A percentile compares a stretch with the other conserved stretches of the same genome.
Conservation (phyloP, 2,113 vertebrate species). For the Callorhinus ursinus region DNA sequence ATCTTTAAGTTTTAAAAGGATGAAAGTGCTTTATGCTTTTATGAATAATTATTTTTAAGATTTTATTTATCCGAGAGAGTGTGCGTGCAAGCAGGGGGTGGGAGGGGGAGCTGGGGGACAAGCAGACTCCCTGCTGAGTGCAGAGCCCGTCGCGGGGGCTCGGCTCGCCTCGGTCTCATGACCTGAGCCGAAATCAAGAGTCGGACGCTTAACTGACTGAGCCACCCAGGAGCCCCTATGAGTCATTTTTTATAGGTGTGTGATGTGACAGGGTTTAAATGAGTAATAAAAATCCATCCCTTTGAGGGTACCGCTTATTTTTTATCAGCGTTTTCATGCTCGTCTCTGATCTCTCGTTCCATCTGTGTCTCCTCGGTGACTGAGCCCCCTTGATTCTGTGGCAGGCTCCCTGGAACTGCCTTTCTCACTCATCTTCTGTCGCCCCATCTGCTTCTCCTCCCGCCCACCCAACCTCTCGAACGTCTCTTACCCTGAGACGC, state of each 20-base stretch:
- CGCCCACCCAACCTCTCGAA: background rate
- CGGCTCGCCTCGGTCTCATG: background rate
- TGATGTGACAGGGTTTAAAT: background rate
- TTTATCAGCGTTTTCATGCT: background rate
- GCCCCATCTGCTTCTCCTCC: background rate
- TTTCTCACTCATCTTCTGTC: background rate
- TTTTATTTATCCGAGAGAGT: background rate
- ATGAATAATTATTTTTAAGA: conserved; percentile 1
- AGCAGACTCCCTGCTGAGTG: background rate
- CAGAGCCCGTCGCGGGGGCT: too few relatives aligned
- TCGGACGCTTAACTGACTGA: background rate
- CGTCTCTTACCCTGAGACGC: background rate
- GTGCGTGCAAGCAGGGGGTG: background rate
- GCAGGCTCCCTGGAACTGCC: background rate
- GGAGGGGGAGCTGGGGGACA: background rate
- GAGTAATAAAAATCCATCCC: background rate
- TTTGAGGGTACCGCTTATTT: background rate
- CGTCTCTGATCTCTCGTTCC: background rate
- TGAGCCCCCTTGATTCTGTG: background rate
- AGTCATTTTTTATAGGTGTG: conserved; percentile 20
- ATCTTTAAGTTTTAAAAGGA: conserved; percentile 59
- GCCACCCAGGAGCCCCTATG: background rate
- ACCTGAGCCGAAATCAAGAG: background rate
- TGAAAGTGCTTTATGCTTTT: background rate
- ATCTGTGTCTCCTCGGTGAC: background rate